Base-by-base conservation (phyloP, 1,140 invertebrate species). In the Drosophila nasuta region DNA sequence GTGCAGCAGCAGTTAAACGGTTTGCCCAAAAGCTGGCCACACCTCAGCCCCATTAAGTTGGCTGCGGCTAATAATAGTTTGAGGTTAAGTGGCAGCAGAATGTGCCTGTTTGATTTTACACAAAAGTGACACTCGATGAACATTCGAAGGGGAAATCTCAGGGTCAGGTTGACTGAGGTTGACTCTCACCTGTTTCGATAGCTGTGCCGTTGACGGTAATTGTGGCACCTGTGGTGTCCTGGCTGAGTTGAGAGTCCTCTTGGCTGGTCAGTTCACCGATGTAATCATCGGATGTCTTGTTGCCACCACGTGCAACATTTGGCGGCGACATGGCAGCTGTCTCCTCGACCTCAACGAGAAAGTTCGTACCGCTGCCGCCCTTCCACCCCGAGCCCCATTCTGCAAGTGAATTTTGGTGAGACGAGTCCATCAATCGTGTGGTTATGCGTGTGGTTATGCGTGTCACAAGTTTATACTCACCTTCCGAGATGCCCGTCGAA, bases 331-430 rank as follows among this genome's bases (percentile, higher is more conserved):
- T 83, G 72, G 78, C 76, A 2, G 78, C 82, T 30, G 91, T 91
- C 51, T 92, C 77, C 38, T 92, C 91, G 43, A 92, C 87, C 73
- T 92, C 91, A n/a, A 92, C 91, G 3, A 92, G 80, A 76, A 92
- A 92, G 51, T 92, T 92, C 59, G 91, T 89, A 25, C 91, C 66
- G 10, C 66, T 89, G 33, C 91, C 65, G 11, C 66, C 66, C 48
- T 68, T 60, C 91, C 91, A 92, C 15, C 91, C 91, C 15, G 91
- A 92, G 56, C 91, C 91, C 91, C 88, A 92, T 88, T 92, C 91
- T 92, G 80, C 25, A 48, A 46, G 30, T 28, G 33, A 51, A 45
- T 13, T 57, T 41, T 38, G 48, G 11, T 46, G 48, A 25, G 20
- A 25, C 33, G 59, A 54, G 41, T 57, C n/a, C 56, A 64, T 75